A percentile compares a stretch with the other conserved stretches of the same genome.
Conservation (phyloP, 2,797 vertebrate genomes). For the Diplodus sargus region DNA sequence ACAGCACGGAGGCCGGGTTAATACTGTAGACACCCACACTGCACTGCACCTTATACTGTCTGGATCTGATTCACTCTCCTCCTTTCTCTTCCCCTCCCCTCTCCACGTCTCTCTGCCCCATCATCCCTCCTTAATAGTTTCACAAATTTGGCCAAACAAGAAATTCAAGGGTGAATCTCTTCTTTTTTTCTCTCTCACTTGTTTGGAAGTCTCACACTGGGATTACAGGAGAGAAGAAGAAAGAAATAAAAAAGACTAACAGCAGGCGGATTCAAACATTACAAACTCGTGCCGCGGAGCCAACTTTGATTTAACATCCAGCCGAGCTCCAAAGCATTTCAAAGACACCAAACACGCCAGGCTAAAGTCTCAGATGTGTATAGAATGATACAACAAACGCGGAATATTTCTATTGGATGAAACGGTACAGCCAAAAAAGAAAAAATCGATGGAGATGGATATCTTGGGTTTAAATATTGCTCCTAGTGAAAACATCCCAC, state of each 20-base stretch:
- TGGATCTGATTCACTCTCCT: conserved; percentile 54
- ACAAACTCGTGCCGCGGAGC: neutral
- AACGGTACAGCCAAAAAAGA: neutral
- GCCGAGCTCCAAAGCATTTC: neutral
- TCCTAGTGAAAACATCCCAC: neutral
- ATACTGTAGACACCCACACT: conserved; percentile 64
- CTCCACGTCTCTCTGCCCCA: conserved; percentile 1
- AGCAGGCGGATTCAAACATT: neutral
- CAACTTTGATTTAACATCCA: neutral
- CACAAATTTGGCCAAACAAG: neutral
- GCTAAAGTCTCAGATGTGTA: neutral
- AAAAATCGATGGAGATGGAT: neutral
- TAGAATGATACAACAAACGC: neutral
- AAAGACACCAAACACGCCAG: neutral
- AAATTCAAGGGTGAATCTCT: neutral
- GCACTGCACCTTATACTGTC: conserved; percentile 64
- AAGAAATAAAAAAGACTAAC: neutral
- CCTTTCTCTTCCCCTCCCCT: conserved; percentile 22
- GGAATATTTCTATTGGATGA: neutral
- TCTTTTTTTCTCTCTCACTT: neutral
- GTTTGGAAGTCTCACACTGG: neutral
- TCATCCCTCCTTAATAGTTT: conserved; percentile 10
- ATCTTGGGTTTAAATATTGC: neutral
- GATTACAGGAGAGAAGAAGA: neutral
- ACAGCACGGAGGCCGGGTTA: conserved; percentile 48